A percentile compares a stretch with the other conserved stretches of the same genome.
phyloP scores from a whole-genome alignment of 1,140 invertebrate genomes.

The Meloidogyne exigua region DNA sequence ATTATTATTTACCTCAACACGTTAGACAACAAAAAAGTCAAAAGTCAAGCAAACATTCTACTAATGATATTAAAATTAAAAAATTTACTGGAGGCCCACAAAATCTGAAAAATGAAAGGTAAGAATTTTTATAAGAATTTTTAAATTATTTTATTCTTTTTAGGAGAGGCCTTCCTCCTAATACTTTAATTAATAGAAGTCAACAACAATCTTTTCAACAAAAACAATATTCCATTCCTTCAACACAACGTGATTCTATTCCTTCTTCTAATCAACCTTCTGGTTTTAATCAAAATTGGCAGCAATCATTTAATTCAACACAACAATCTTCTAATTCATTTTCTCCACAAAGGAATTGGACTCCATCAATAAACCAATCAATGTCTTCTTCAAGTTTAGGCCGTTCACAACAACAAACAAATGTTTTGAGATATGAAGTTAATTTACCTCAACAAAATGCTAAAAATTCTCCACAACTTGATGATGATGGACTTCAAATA shows the following conservation, averaged over 20 bases:
- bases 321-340: neutral
- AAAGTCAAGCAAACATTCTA: neutral
- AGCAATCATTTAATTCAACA: neutral
- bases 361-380: neutral
- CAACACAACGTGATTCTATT: neutral
- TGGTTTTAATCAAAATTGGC: neutral
- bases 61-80: slow-evolving; percentile 3
- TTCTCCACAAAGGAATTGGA: neutral
- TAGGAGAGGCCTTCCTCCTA: neutral
- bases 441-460: neutral
- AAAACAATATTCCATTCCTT: slow-evolving; percentile 1
- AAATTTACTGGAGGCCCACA: neutral
- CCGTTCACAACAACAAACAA: neutral
- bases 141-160: neutral
- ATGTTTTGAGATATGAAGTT: neutral
- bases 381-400: neutral
- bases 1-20: neutral
- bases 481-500: neutral
- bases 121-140: neutral
- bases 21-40: neutral
- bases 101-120: neutral
- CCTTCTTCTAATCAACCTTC: neutral
- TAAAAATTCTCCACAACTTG: neutral
- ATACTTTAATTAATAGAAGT: neutral
- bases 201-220: slow-evolving; percentile 3